These are phyloP conservation scores for Papio anubis DNA, from an alignment of 2,113 vertebrate species.

Conservation along the genomic window DNA sequence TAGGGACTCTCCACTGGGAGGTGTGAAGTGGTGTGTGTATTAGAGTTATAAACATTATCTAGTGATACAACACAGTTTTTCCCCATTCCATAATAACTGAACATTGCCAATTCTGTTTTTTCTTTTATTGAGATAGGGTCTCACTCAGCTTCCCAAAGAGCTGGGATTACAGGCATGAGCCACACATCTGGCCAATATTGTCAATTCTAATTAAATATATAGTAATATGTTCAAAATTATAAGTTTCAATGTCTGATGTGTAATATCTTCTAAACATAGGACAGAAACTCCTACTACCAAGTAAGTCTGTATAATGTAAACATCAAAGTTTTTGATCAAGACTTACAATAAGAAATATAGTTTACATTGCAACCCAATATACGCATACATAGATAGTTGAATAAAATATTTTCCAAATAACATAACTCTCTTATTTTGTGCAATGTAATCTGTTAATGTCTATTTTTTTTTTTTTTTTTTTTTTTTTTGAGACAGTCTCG, in stretches of 20 bases:
- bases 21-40: neutral
- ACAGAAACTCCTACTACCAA: neutral
- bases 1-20: neutral
- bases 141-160: neutral
- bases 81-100: neutral
- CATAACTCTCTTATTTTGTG: neutral
- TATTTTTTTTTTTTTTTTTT: neutral
- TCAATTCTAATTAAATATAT: neutral
- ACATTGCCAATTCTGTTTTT: neutral
- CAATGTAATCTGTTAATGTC: neutral
- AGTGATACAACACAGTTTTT: neutral
- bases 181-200: neutral
- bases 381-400: neutral
- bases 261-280: neutral
- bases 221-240: neutral
- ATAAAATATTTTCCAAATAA: neutral
- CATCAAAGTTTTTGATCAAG: conserved; percentile 6
- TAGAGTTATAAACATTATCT: neutral
- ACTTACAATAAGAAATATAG: neutral
- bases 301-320: conserved; percentile 37
- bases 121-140: neutral
- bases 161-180: neutral
- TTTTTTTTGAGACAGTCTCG: no score
- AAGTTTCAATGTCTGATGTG: neutral
- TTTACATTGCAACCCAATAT: neutral